Percentiles rank a stretch among this genome's conserved stretches.
Conservation (phyloP, 2,113 vertebrate species). For the Orthochromis indermauri region DNA sequence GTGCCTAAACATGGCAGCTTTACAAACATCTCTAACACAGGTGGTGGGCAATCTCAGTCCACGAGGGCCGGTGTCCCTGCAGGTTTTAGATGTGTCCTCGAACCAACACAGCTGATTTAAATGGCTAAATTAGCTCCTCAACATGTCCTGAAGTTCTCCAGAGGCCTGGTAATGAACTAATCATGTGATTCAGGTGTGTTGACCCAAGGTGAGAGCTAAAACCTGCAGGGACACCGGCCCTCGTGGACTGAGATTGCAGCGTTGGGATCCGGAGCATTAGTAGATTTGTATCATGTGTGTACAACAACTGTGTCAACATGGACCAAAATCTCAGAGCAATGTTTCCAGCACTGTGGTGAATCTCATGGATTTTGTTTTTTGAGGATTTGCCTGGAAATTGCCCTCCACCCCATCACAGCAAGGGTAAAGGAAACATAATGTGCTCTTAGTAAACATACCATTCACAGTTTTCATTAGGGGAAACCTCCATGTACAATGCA, state of each 20-base stretch:
- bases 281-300: neutral
- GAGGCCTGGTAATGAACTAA: neutral
- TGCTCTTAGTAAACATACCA: neutral
- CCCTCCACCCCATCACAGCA: neutral
- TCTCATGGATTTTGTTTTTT: neutral
- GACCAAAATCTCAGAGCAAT: neutral
- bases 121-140: too few relatives aligned
- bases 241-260: neutral
- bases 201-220: neutral
- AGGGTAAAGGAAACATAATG: neutral
- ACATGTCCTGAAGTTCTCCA: neutral
- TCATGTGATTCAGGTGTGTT: neutral
- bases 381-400: neutral
- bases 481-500: neutral
- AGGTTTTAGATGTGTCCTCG: too few relatives aligned
- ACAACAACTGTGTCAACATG: neutral
- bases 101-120: too few relatives aligned
- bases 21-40: too few relatives aligned
- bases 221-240: neutral
- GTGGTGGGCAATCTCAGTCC: too few relatives aligned
- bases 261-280: neutral
- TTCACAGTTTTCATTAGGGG: neutral
- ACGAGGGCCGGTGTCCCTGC: too few relatives aligned
- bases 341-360: neutral
- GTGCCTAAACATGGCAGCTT: too few relatives aligned